Conservation (phyloP, 2,888 invertebrate genomes). For the Sinhomidia bicolor region DNA sequence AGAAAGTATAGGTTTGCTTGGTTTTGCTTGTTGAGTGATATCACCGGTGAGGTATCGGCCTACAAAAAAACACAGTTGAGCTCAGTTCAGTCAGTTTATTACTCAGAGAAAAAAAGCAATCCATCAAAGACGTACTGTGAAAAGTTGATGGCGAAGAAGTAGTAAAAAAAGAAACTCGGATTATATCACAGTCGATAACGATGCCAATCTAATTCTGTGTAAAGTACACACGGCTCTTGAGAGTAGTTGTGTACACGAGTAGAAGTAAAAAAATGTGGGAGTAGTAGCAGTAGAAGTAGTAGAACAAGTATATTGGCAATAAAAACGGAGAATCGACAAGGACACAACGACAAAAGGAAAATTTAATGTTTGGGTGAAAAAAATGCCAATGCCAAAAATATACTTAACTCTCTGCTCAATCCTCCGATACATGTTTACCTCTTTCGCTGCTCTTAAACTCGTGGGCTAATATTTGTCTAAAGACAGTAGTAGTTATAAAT, state of each 20-base stretch:
- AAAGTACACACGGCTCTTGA: no score
- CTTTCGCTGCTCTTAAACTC: background rate
- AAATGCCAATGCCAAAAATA: constrained; percentile 6
- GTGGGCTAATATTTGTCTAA: background rate
- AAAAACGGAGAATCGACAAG: background rate
- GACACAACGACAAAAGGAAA: background rate
- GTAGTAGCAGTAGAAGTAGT: background rate
- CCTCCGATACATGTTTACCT: background rate
- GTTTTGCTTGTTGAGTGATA: background rate
- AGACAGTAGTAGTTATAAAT: no score
- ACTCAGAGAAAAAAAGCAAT: constrained; percentile 26
- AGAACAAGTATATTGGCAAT: background rate
- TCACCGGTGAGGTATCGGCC: background rate
- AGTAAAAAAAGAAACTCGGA: constrained; percentile 2
- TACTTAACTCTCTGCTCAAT: background rate
- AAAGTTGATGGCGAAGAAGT: background rate
- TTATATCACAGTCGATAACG: constrained; percentile 3
- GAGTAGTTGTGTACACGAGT: background rate
- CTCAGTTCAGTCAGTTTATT: constrained; percentile 11
- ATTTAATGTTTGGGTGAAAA: background rate
- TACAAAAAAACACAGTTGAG: background rate
- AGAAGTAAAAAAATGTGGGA: background rate
- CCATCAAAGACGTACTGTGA: background rate
- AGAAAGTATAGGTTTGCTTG: no score
- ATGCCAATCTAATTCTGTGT: background rate